These are phyloP conservation scores for Grammomys surdaster DNA, from an alignment of 2,113 vertebrate genomes.

Conservation along the genomic window DNA sequence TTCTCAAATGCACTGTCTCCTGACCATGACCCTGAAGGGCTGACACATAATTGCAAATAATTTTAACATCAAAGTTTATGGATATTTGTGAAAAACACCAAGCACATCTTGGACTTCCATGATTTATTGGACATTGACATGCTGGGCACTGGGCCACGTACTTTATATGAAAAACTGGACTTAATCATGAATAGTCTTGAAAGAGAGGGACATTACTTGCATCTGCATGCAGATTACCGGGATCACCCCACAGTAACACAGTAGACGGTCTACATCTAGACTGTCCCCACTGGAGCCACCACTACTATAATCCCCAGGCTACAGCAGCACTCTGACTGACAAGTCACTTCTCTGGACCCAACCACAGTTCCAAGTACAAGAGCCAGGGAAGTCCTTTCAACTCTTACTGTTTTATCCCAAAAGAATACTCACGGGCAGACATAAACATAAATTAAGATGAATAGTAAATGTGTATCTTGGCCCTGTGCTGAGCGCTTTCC, in stretches of 20 bases:
- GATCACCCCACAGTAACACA: background rate
- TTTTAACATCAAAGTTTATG: background rate
- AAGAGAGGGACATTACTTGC: background rate
- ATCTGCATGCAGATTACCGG: background rate
- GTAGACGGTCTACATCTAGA: background rate
- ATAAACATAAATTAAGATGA: background rate
- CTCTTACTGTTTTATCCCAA: background rate
- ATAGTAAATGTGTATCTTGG: background rate
- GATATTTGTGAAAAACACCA: background rate
- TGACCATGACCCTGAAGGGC: background rate
- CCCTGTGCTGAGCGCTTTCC: too few relatives aligned
- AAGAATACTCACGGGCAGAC: background rate
- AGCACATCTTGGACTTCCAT: background rate
- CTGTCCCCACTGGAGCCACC: background rate
- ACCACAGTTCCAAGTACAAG: background rate
- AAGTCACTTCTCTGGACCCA: background rate
- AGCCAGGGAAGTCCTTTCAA: background rate
- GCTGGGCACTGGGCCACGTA: background rate
- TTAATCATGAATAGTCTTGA: background rate
- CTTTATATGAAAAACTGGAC: background rate
- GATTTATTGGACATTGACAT: background rate
- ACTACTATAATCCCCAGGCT: too few relatives aligned
- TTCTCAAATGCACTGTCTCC: background rate
- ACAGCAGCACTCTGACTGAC: background rate
- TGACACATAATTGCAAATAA: background rate